Conservation (phyloP, 2,113 vertebrate species). For the Miniopterus natalensis region DNA sequence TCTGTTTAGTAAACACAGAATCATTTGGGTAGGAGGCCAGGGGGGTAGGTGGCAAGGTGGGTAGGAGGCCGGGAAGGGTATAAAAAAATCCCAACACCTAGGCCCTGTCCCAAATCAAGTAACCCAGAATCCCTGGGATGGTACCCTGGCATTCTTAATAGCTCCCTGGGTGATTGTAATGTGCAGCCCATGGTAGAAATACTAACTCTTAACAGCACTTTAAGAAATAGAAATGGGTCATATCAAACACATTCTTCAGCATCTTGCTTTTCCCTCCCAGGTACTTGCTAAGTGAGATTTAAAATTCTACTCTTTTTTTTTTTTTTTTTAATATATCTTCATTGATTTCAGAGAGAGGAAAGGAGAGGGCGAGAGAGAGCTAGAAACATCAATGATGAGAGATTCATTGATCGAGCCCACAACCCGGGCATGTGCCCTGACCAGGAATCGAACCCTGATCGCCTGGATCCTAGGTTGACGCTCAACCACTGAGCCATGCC, state of each 20-base stretch:
- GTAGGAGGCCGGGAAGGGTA: too few relatives aligned
- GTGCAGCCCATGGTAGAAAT: background rate
- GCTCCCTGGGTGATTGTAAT: background rate
- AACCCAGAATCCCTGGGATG: background rate
- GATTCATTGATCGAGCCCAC: too few relatives aligned
- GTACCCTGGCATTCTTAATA: background rate
- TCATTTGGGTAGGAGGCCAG: background rate
- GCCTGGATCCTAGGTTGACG: too few relatives aligned
- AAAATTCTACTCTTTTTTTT: background rate
- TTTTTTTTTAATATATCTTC: too few relatives aligned
- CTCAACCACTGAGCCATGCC: too few relatives aligned
- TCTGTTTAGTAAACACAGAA: background rate
- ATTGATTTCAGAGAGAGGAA: too few relatives aligned
- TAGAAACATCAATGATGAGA: too few relatives aligned
- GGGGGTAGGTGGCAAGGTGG: background rate
- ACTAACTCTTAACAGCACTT: background rate
- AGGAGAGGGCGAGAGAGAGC: too few relatives aligned
- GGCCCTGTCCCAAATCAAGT: background rate
- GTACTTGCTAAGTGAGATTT: conserved; percentile 27
- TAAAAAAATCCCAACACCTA: background rate
- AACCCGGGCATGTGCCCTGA: too few relatives aligned
- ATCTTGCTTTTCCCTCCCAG: background rate
- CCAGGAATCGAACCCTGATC: too few relatives aligned
- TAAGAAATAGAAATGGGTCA: background rate
- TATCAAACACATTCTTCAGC: background rate